Base-by-base conservation (phyloP, 2,797 vertebrate genomes). In the Chloroceryle inda region DNA sequence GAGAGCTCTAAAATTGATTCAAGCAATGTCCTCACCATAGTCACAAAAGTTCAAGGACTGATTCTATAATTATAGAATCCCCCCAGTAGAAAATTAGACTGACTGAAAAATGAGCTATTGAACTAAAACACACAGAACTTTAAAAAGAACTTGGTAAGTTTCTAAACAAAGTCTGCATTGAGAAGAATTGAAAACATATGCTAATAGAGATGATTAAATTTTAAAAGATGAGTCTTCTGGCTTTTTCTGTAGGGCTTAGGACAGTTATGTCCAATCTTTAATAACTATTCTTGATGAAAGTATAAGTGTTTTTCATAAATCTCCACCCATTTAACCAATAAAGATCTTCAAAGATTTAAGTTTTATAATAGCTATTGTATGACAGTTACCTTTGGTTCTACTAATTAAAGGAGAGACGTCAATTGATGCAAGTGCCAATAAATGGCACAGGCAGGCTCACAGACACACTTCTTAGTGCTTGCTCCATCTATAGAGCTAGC, bases 21-120 rank as follows among this genome's bases (percentile, higher is more conserved):
- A 82, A 95, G 53, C 20, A 89, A 95, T 75, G 78, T 72, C 63
- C 11, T 89, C 20, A 84, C 50, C 40, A 89, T 80, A 80, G 15
- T 90, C 80, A 29, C 26, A 83, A 85, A 88, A 95, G 95, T 85
- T 85, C 49, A 89, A 88, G 71, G 47, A 37, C n/a, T 72, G 45
- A 45, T 87, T 81, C 52, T 96, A 89, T 97, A 94, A 94, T 89
- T 92, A 92, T 49, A 66, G 90, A 92, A 84, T 18, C 35, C 21
- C 29, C 11, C 59, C 59, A 63, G 79, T 86, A 88, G 10, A 66
- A 95, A 85, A 91, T 58, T 50, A 96, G 69, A 33, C 15, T 64
- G 61, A 37, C 11, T 38, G n/a, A 59, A 86, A 80, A 85, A 87
- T 44, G 35, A 85, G 9, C 56, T 89, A 67, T 82, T 94, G 53